Percentiles rank a stretch among this genome's conserved stretches.
Conservation (phyloP, 2,888 invertebrate genomes). For the Willowsia nigromaculata region DNA sequence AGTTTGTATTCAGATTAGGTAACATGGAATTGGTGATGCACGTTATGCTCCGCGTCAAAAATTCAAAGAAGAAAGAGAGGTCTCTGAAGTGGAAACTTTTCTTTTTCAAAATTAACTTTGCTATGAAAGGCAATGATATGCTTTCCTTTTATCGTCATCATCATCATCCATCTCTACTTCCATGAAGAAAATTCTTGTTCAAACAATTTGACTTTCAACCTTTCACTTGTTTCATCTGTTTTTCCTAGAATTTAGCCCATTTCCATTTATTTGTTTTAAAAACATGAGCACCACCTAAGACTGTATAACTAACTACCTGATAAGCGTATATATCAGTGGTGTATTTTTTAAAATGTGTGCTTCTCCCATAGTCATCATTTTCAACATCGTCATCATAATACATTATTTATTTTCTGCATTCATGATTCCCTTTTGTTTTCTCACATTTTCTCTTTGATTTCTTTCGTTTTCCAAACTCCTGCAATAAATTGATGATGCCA, state of each 20-base stretch:
- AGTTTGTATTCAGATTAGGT: too few relatives aligned
- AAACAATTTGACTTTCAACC: background rate
- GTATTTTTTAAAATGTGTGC: background rate
- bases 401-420: constrained; percentile 34
- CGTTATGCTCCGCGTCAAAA: too few relatives aligned
- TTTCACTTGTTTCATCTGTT: background rate
- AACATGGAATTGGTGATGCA: too few relatives aligned
- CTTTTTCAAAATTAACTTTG: background rate
- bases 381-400: background rate
- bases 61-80: too few relatives aligned
- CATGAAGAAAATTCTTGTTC: background rate
- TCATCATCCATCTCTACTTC: background rate
- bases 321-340: background rate
- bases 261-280: constrained; percentile 28
- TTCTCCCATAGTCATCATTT: background rate
- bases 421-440: constrained; percentile 24
- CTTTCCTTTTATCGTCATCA: background rate
- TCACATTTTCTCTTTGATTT: constrained; percentile 8
- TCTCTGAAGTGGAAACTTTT: background rate
- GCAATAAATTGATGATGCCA: constrained; percentile 58
- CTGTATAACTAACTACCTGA: background rate
- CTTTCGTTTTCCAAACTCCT: background rate
- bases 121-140: background rate
- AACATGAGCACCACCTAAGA: background rate
- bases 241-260: background rate